Evolutionary conservation across 2,888 invertebrate genomes (phyloP), one percentile per base, ranked within the genome.

Genomic region (Drosophila suboccidentalis): DNA sequence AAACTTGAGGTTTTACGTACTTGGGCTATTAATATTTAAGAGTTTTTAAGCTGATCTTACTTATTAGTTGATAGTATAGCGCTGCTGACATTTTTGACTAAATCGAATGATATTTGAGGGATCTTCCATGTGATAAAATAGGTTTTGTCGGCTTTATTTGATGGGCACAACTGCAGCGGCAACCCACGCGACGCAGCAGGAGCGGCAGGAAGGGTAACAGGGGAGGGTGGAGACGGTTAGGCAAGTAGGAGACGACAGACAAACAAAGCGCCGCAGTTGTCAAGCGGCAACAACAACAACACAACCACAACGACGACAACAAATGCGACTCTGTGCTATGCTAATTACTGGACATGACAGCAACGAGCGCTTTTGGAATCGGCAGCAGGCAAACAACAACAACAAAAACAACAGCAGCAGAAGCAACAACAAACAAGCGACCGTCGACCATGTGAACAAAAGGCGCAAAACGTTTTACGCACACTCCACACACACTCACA

Each of bases 261-360:
- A 81, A 81, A 83, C 86, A 87, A 87, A 85, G 88, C 82, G 71
- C 77, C 82, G 88, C 88, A 75, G 72, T 87, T 85, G 83, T 87
- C 71, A 75, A 65, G 66, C 58, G 58, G 19, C 62, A 38, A 38
- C 22, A 51, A 19, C 46, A 43, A 54, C 44, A 5, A 26, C 26
- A 54, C 47, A 61, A 43, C 54, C 34, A 51, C 59, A 53, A 72
- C 80, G 76, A 72, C 54, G 38, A 51, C 59, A 53, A 72, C 80
- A 80, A 72, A 75, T 79, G 68, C 71, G 75, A 68, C 81, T 86
- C 83, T 78, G 84, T 79, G 87, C 89, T 86, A 86, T 86, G 85
- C 88, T 86, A 86, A 86, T 86, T 86, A 89, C 87, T 84, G 89
- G 87, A 84, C 86, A 89, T 85, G 86, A 85, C 85, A 75, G 72